Conservation (phyloP, 2,797 vertebrate genomes). For the Orientallactaga sibirica region DNA sequence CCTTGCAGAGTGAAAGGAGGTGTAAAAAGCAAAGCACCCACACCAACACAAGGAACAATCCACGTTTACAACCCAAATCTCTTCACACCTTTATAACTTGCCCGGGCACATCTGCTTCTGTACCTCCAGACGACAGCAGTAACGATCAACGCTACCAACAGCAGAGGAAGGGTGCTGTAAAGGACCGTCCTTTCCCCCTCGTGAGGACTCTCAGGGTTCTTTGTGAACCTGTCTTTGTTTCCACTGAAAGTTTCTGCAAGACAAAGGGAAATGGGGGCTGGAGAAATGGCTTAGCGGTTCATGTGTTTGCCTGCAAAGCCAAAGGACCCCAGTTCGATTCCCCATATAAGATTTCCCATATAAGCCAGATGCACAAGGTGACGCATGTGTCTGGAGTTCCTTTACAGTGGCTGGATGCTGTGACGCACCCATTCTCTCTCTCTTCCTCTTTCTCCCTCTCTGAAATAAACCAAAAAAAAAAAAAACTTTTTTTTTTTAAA, state of each 20-base stretch:
- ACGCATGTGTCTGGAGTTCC: no score
- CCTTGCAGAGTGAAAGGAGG: not conserved
- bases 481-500: no score
- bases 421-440: no score
- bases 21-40: not conserved
- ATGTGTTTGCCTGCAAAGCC: no score
- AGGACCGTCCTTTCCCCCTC: fast-evolving
- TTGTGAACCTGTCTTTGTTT: not conserved
- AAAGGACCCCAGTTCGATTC: no score
- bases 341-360: no score
- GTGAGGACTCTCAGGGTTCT: fast-evolving
- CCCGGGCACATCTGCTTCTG: fast-evolving
- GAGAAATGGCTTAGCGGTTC: not conserved
- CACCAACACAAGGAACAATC: fast-evolving
- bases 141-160: fast-evolving
- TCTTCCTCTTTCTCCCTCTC: no score
- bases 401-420: no score
- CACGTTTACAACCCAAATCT: fast-evolving
- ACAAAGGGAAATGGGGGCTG: not conserved
- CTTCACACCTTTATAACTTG: not conserved
- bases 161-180: fast-evolving
- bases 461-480: no score
- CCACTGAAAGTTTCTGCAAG: not conserved
- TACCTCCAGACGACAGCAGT: fast-evolving
- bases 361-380: no score